Evolutionary conservation across 2,888 invertebrate species (phyloP).

Genomic region (Seladonia tumulorum): DNA sequence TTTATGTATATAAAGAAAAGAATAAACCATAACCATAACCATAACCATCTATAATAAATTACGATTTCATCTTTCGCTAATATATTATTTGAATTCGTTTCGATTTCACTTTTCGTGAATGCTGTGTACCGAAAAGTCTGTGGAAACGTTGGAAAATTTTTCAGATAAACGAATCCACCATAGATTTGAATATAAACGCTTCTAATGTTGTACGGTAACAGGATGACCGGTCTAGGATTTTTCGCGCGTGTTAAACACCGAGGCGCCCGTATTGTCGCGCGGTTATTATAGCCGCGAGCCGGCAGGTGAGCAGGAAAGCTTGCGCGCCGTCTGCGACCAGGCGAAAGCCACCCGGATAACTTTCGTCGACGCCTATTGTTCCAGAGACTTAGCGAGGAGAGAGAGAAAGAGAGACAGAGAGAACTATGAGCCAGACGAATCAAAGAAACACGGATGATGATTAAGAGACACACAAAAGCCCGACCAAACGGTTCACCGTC

Average conservation of each 20-base stretch:
- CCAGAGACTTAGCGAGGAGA: conserved; percentile 38
- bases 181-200: too few species aligned
- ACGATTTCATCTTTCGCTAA: too few species aligned
- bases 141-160: too few species aligned
- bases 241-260: conserved; percentile 17
- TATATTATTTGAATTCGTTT: not conserved
- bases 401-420: not conserved
- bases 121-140: too few species aligned
- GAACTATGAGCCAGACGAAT: conserved; percentile 38
- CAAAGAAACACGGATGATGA: conserved; percentile 60
- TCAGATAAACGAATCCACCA: too few species aligned
- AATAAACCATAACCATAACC: too few species aligned
- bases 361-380: conserved; percentile 59
- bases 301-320: not conserved
- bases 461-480: conserved; percentile 65
- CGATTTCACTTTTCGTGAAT: too few species aligned
- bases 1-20: too few species aligned
- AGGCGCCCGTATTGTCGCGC: conserved; percentile 11
- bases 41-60: too few species aligned
- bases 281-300: conserved; percentile 25
- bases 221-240: not conserved
- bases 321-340: not conserved
- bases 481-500: conserved; percentile 38
- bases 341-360: conserved; percentile 48
- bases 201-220: not conserved